Base-by-base conservation (phyloP, 2,888 invertebrate species). In the Endotricha flammealis region DNA sequence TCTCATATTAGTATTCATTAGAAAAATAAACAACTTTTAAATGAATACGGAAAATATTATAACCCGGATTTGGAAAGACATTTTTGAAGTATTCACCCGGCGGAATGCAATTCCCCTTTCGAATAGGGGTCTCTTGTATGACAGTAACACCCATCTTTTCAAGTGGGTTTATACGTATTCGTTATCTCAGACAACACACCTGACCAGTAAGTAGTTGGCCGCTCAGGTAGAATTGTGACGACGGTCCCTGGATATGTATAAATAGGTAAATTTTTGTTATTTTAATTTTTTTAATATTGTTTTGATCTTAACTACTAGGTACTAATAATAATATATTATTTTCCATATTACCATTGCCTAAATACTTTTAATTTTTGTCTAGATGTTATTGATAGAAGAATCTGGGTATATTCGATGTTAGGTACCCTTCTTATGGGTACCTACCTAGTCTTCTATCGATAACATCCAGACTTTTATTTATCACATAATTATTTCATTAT, bases 91-190 rank as follows among this genome's bases (percentile, higher is more conserved):
- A 16, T 16, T 4, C 16, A 16, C 6, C 6, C 6, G 16, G 16
- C 6, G 16, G 16, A 16, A 16, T 16, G 37, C 39, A 41, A 33
- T 46, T 36, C 34, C 36, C 12, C 36, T 28, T 41, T 35, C 34
- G 29, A 7, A 20, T n/a, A 2, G 20, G 8, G 20, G 7, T 20
- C 6, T 34, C 29, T 30, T 4, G 33, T 30, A 12, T 8, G 10
- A 5, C n/a, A 16, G 12, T 24, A 16, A 13, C 31, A 13, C 20
- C 20, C 20, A 8, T 20, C 20, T 6, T 4, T 7, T 20, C 2
- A n/a, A 20, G 20, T 20, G 20, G 20, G 20, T 20, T 20, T 6
- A 20, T 20, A 4, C 20, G 20, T 20, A 20, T 20, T 20, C 20
- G 20, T 20, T 20, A 20, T 20, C 20, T 20, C 3, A 8, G 20